Base-by-base conservation (phyloP, 2,888 invertebrate genomes). In the Caenorhabditis panamensis region DNA sequence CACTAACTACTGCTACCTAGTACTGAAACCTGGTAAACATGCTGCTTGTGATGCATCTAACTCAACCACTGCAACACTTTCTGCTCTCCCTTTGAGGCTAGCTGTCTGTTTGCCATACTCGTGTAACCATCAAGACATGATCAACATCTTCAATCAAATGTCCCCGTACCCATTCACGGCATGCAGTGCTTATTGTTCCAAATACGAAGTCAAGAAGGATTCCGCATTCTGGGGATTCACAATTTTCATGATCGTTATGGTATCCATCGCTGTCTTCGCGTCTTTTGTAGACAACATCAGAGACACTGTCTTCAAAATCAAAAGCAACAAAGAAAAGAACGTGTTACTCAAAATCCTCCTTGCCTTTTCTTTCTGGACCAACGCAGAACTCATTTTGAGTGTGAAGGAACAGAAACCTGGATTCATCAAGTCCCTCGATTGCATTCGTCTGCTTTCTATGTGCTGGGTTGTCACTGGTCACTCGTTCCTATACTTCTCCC, bases 401-500 rank as follows among this genome's bases (percentile, higher is more conserved):
- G 79, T 79, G 4, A 73, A 66, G 36, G 64, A 79, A 20, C 79
- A 73, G 9, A 76, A 81, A 47, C 54, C 63, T 2, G 86, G 84
- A 28, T 80, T 84, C 47, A 86, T 87, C 44, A 75, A 79, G 11
- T 84, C 76, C 8, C 49, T 87, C 22, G 82, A 87, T 47, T 87
- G 86, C 47, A 86, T 87, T 13, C 75, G 87, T n/a, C 76, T 83
- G 56, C 56, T 87, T 26, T 87, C 87, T 3, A 87, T 87, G 75
- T 36, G 69, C 16, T 88, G 88, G 87, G 86, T 88, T 13, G 81
- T 84, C 9, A 51, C 82, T 28, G 85, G 83, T 11, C 83, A 85
- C 51, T 44, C 73, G 20, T 22, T 71, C 11, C 54, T 49, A 13
- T 26, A 6, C 4, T n/a, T 71, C 8, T n/a, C n/a, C n/a, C n/a